Percentiles rank a stretch among this genome's conserved stretches.
Conservation (phyloP, 2,797 vertebrate genomes). For the Tympanoctomys barrerae region DNA sequence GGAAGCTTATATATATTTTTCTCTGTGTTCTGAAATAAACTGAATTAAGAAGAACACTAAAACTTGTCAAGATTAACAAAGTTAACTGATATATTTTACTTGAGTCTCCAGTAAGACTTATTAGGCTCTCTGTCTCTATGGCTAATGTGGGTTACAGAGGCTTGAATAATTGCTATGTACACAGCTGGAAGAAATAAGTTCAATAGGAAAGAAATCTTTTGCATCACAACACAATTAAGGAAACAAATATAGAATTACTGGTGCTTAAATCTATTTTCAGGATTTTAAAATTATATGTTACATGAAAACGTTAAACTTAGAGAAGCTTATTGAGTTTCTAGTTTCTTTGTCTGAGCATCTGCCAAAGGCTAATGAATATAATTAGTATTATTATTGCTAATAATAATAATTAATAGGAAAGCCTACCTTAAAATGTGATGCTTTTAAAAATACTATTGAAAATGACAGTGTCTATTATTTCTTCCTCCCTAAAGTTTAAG, state of each 20-base stretch:
- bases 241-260: slow-evolving; percentile 86
- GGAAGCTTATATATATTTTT: neutral
- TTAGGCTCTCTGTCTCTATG: slow-evolving; percentile 79
- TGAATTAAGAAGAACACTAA: slow-evolving; percentile 79
- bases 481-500: slow-evolving; percentile 82
- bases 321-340: slow-evolving; percentile 72
- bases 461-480: slow-evolving; percentile 84
- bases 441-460: slow-evolving; percentile 84
- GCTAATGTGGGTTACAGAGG: slow-evolving; percentile 79
- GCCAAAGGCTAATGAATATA: slow-evolving; percentile 82
- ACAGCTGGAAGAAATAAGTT: slow-evolving; percentile 84
- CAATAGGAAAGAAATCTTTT: slow-evolving; percentile 80
- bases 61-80: slow-evolving; percentile 84
- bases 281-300: slow-evolving; percentile 85
- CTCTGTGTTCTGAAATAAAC: slow-evolving; percentile 44
- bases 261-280: slow-evolving; percentile 85
- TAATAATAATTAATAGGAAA: slow-evolving; percentile 87
- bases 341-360: slow-evolving; percentile 77
- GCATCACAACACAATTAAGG: slow-evolving; percentile 84
- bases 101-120: slow-evolving; percentile 82
- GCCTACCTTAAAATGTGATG: slow-evolving; percentile 81
- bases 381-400: slow-evolving; percentile 80
- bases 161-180: slow-evolving; percentile 86
- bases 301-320: slow-evolving; percentile 77
- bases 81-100: slow-evolving; percentile 70